Evolutionary conservation across 2,797 vertebrate species (phyloP).

Genomic region (Geotrypetes seraphini): DNA sequence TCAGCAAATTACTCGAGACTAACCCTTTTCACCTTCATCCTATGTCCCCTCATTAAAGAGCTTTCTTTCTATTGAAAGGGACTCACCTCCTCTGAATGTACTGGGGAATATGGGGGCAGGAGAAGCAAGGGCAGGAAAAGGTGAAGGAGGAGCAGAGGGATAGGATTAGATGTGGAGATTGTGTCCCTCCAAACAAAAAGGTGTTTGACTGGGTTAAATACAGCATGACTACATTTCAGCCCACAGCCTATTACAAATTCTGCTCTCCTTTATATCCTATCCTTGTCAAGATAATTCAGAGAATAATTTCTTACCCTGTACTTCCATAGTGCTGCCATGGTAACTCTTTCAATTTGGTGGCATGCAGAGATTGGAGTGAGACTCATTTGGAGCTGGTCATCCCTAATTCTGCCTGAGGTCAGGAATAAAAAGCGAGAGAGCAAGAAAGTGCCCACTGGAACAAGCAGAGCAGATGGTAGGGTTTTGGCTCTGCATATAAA

Average conservation of each 20-base stretch:
- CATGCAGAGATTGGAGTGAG: conserved; percentile 1
- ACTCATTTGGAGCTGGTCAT: conserved; percentile 1
- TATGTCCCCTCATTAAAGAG: too few species aligned
- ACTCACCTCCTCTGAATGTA: too few species aligned
- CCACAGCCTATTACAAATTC: background rate
- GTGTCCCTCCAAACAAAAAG: too few species aligned
- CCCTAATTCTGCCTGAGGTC: conserved; percentile 12
- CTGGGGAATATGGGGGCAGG: too few species aligned
- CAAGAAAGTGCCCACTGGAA: conserved; percentile 12
- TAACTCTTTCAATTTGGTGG: conserved; percentile 8
- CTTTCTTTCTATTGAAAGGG: too few species aligned
- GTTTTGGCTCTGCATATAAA: conserved; percentile 7
- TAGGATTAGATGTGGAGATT: too few species aligned
- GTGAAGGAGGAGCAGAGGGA: too few species aligned
- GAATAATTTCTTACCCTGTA: conserved; percentile 7
- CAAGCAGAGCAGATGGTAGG: conserved; percentile 15
- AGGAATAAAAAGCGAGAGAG: background rate
- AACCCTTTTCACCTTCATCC: too few species aligned
- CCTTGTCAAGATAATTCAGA: conserved; percentile 5
- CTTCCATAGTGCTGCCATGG: conserved; percentile 15
- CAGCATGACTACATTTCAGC: background rate
- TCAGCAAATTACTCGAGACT: too few species aligned
- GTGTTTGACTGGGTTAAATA: background rate
- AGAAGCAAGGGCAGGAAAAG: too few species aligned
- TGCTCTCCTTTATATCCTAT: conserved; percentile 10